Evolutionary conservation across 1,140 invertebrate species (phyloP).

Genomic region (Ditylenchus dipsaci): DNA sequence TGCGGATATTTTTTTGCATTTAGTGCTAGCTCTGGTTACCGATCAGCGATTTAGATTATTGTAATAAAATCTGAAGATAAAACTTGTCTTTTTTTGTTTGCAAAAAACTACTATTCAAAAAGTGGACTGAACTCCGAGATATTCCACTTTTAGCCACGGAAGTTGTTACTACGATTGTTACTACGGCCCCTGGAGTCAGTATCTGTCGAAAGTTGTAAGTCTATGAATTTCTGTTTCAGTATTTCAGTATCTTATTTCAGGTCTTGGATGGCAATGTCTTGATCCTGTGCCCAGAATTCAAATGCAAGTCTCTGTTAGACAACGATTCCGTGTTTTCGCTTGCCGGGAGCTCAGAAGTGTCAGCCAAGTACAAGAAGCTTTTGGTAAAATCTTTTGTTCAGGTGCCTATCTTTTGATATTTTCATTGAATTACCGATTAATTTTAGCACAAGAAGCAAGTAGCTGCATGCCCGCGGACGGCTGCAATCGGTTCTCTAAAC

Average conservation of each 20-base stretch:
- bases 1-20: too few relatives aligned
- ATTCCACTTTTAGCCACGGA: too few relatives aligned
- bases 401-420: constrained; percentile 63
- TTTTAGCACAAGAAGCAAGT: constrained; percentile 84
- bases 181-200: too few relatives aligned
- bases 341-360: neutral
- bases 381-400: constrained; percentile 98
- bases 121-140: too few relatives aligned
- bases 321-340: constrained; percentile 33
- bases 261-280: constrained; percentile 30
- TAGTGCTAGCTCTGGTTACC: too few relatives aligned
- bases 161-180: too few relatives aligned
- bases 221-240: neutral
- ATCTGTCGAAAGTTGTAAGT: neutral
- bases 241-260: constrained; percentile 10
- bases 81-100: too few relatives aligned
- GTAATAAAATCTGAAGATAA: too few relatives aligned
- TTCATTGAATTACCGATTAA: neutral
- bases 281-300: constrained; percentile 37
- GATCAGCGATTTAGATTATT: too few relatives aligned
- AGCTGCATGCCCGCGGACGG: constrained; percentile 93
- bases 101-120: too few relatives aligned
- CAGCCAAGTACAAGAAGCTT: constrained; percentile 77
- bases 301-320: constrained; percentile 38
- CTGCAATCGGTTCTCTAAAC: constrained; percentile 63